A percentile compares a stretch with the other conserved stretches of the same genome.
These are phyloP conservation scores for Ellobius talpinus DNA, from an alignment of 2,113 vertebrate genomes.

Conservation along the genomic window DNA sequence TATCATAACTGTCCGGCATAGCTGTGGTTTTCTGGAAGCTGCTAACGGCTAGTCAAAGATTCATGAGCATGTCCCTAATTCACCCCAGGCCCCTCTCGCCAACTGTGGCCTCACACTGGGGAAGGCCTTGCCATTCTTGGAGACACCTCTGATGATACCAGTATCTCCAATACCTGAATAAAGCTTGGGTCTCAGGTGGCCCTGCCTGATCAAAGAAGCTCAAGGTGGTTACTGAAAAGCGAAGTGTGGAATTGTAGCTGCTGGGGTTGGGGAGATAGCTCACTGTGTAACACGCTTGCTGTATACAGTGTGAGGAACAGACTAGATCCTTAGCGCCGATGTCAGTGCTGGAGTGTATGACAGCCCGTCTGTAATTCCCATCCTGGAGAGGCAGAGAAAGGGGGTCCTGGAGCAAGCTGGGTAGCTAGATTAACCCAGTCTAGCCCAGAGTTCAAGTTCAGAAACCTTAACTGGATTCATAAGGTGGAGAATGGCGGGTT, in stretches of 20 bases:
- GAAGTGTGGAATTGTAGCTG: not conserved
- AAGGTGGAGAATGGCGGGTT: no score
- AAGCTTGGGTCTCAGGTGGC: not conserved
- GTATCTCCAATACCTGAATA: not conserved
- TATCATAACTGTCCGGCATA: rapidly evolving
- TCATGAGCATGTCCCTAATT: rapidly evolving
- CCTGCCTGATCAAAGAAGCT: not conserved
- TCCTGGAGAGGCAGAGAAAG: not conserved
- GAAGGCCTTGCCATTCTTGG: not conserved
- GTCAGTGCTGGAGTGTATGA: not conserved
- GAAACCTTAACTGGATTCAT: not conserved
- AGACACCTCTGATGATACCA: no score
- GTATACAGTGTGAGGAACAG: not conserved
- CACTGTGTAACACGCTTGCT: not conserved
- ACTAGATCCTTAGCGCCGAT: no score
- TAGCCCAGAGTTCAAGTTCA: not conserved
- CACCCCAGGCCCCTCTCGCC: not conserved
- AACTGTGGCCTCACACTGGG: not conserved
- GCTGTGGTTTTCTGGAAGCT: not conserved
- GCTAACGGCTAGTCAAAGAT: not conserved
- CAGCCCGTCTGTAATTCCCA: not conserved
- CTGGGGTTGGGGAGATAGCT: not conserved
- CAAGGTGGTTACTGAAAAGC: not conserved
- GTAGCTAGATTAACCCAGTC: not conserved
- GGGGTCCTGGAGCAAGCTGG: no score